Base-by-base conservation (phyloP, 1,140 invertebrate genomes). In the Drosophila pruinosa region DNA sequence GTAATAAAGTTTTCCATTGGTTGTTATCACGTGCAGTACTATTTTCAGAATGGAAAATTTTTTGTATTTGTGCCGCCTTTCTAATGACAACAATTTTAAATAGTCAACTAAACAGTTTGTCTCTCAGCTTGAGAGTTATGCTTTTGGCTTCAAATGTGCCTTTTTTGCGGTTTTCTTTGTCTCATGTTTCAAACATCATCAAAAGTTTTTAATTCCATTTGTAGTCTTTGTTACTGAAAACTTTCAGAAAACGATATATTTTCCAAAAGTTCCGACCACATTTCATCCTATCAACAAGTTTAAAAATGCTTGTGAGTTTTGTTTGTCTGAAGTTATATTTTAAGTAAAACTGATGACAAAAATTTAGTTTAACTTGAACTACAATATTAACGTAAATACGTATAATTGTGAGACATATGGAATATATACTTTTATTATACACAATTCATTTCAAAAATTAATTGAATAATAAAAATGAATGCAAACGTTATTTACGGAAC, bases 161-260 rank as follows among this genome's bases (percentile, higher is more conserved):
- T 34, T 19, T 15, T 15, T 47, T 72, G 74, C 19, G 56, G 78
- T 81, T 28, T 26, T n/a, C n/a, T 54, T 43, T 14, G 39, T 45
- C 36, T 39, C 73, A 31, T 73, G 34, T 68, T 78, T 63, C 71
- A 41, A 31, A 58, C 61, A 61, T 63, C 82, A 83, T 83, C 79
- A 83, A 83, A 83, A 78, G 57, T 78, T 82, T 69, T 59, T 72
- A 62, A 78, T 83, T 68, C 58, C 62, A 78, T 83, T 82, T 75
- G 21, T 56, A 31, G 28, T 10, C 8, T 8, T n/a, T 31, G 28
- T 31, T 10, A 7, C 7, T 31, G 8, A 7, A 10, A 31, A 3
- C 28, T 31, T 31, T 31, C 28, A 7, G n/a, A 31, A 31, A 31
- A 10, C 8, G 6, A 7, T 31, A 0, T 31, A 10, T 31, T 31